Evolutionary conservation across 64 coral and sea anemone species (phyloP).

Genomic region (Porites australiensis): DNA sequence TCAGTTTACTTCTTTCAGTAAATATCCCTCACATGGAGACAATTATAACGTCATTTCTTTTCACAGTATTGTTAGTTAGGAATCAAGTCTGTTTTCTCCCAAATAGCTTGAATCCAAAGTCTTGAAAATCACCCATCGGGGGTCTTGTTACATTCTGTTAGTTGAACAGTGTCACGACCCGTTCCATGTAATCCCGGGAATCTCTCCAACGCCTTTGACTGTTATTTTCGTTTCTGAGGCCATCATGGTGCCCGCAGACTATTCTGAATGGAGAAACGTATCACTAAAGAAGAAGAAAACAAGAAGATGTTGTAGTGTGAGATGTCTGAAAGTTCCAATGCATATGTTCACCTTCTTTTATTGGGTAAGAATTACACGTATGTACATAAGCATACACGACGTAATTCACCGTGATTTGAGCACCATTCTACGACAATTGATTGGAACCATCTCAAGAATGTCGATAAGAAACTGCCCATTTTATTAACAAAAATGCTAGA

Average conservation of each 20-base stretch:
- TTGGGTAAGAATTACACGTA: constrained; percentile 36
- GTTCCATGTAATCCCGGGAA: neutral
- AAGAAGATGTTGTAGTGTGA: constrained; percentile 20
- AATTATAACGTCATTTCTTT: too few relatives aligned
- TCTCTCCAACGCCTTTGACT: neutral
- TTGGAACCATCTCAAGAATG: too few relatives aligned
- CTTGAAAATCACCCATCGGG: neutral
- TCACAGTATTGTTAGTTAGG: too few relatives aligned
- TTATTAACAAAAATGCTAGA: too few relatives aligned
- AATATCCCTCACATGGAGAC: too few relatives aligned
- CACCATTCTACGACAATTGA: too few relatives aligned
- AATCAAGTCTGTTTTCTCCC: too few relatives aligned
- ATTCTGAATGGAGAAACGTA: neutral
- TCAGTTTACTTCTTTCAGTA: too few relatives aligned
- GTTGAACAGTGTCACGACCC: neutral
- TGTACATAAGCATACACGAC: neutral
- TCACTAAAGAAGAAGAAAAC: neutral
- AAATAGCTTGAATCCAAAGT: neutral
- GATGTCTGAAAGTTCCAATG: constrained; percentile 66
- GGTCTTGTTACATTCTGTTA: neutral
- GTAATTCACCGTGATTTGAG: too few relatives aligned
- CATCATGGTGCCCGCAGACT: constrained; percentile 25
- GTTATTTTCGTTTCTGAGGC: neutral
- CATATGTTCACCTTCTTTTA: constrained; percentile 71
- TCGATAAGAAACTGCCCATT: too few relatives aligned